A percentile compares a stretch with the other conserved stretches of the same genome.
Conservation (phyloP, 1,140 invertebrate species). For the Galleria mellonella region DNA sequence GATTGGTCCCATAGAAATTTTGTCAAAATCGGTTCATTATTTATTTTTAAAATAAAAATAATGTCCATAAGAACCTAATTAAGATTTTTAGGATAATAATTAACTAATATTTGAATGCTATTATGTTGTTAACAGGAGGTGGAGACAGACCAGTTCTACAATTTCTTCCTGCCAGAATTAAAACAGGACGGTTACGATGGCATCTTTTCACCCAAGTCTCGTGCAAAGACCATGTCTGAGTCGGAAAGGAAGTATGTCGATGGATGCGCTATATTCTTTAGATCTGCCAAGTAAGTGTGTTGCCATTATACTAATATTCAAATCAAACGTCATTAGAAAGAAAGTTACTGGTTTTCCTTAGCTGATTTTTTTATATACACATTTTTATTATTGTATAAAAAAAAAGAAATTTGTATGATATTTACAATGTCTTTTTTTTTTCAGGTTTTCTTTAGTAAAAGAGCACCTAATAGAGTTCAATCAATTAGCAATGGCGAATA, state of each 20-base stretch:
- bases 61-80: no score
- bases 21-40: no score
- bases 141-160: conserved; percentile 99
- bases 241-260: conserved; percentile 98
- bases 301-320: conserved; percentile 41
- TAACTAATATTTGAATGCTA: neutral
- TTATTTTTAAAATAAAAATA: no score
- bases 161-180: conserved; percentile 96
- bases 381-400: no score
- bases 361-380: no score
- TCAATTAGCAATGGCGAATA: conserved; percentile 98
- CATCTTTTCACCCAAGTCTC: conserved; percentile 99
- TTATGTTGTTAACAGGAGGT: conserved; percentile 85
- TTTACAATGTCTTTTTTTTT: no score
- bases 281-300: conserved; percentile 90
- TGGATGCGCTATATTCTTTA: conserved; percentile 99
- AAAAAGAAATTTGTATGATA: no score
- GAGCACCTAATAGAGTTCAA: conserved; percentile 98
- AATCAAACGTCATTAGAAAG: no score
- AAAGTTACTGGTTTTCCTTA: neutral
- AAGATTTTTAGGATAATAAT: neutral
- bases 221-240: conserved; percentile 98
- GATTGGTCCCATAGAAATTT: no score
- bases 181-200: conserved; percentile 96
- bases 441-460: conserved; percentile 94